Percentiles rank a stretch among this genome's conserved stretches.
phyloP scores from a whole-genome alignment of 2,113 vertebrate genomes.

The Pteruthius melanotis region DNA sequence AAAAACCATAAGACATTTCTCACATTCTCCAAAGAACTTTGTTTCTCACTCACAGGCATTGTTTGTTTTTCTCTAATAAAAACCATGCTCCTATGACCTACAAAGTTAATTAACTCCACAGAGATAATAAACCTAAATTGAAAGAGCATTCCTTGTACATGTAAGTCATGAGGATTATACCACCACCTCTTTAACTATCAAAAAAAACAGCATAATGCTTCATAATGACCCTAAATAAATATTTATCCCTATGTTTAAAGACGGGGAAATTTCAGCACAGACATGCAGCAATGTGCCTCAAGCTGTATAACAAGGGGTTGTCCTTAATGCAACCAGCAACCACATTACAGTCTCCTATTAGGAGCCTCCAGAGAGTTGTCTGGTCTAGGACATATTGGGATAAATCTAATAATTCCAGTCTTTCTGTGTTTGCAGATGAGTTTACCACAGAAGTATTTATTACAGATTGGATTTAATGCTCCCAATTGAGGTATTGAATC shows the following conservation, averaged over 20 bases:
- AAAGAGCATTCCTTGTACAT: neutral
- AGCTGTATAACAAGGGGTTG: neutral
- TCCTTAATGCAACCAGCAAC: neutral
- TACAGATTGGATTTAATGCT: neutral
- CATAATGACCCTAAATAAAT: conserved; percentile 12
- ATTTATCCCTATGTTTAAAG: neutral
- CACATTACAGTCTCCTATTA: neutral
- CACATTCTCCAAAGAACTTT: neutral
- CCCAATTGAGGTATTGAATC: neutral
- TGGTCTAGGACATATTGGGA: neutral
- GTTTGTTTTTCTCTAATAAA: neutral
- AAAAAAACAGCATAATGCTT: neutral
- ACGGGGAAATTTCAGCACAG: neutral
- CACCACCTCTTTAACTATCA: neutral
- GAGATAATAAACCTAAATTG: conserved; percentile 8
- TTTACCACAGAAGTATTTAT: neutral
- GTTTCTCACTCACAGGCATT: neutral
- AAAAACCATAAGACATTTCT: neutral
- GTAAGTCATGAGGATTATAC: neutral
- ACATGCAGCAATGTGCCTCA: neutral
- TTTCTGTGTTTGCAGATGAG: neutral
- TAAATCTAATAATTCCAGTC: neutral
- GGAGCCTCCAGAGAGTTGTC: neutral
- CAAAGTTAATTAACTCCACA: conserved; percentile 23
- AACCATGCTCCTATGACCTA: neutral